Evolutionary conservation across 1,140 invertebrate species (phyloP).

Genomic region (Bombus breviceps): DNA sequence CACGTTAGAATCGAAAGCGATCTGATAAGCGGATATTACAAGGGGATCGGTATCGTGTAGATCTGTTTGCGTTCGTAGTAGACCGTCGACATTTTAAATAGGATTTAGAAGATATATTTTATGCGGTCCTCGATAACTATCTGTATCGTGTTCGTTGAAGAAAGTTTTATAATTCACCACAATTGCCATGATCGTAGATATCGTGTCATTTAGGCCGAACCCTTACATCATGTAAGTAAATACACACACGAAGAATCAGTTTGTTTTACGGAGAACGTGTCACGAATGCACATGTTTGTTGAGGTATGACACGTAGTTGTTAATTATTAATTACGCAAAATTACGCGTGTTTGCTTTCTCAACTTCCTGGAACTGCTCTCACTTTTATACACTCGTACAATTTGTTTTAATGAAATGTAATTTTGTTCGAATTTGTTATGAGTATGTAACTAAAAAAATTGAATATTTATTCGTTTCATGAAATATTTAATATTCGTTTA

Average conservation of each 20-base stretch:
- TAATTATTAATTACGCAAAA: background rate
- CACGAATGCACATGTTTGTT: background rate
- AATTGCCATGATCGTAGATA: background rate
- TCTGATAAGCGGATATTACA: slow-evolving; percentile 23
- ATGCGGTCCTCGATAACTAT: background rate
- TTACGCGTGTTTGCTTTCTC: background rate
- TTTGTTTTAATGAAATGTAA: too few relatives aligned
- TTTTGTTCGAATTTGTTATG: too few relatives aligned
- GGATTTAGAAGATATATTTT: background rate
- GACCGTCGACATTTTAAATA: background rate
- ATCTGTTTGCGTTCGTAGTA: background rate
- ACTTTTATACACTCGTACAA: too few relatives aligned
- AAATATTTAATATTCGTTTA: too few relatives aligned
- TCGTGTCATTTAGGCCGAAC: background rate
- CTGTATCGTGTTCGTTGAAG: background rate
- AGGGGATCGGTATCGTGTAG: background rate
- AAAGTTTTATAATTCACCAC: slow-evolving; percentile 1
- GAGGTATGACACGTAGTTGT: background rate
- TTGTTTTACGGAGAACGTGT: background rate
- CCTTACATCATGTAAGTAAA: background rate
- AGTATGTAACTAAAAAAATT: too few relatives aligned
- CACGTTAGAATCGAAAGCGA: background rate
- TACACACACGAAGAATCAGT: background rate
- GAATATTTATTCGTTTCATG: too few relatives aligned
- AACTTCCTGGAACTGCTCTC: background rate